Percentiles rank a stretch among this genome's conserved stretches.
These are phyloP conservation scores for Creontiades dilutus DNA, from an alignment of 2,888 invertebrate species.

Conservation along the genomic window DNA sequence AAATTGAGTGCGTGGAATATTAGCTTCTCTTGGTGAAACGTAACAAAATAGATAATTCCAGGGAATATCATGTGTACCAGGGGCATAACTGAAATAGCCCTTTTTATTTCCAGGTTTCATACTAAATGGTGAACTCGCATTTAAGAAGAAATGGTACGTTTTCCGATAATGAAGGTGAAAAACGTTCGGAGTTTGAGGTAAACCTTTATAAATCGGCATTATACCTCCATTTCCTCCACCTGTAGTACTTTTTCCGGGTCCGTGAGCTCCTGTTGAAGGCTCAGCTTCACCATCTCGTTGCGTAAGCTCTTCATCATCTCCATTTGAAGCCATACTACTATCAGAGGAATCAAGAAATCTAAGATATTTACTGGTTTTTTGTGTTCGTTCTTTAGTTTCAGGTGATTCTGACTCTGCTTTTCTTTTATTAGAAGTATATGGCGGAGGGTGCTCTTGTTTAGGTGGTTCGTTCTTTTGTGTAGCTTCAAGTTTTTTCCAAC, in stretches of 20 bases:
- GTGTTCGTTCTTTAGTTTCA: neutral
- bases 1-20: constrained; percentile 6
- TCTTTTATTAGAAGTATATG: neutral
- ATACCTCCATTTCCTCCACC: neutral
- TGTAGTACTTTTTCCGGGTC: neutral
- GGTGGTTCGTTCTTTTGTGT: no score
- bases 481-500: no score
- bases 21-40: constrained; percentile 27
- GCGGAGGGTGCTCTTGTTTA: neutral
- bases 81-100: no score
- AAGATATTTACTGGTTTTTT: neutral
- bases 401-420: neutral
- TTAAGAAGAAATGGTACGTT: constrained; percentile 1
- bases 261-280: no score
- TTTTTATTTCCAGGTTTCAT: no score
- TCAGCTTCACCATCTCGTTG: neutral
- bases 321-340: neutral
- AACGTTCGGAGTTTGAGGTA: neutral
- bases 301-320: neutral
- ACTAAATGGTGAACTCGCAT: neutral
- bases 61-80: constrained; percentile 43
- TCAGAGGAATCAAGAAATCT: neutral
- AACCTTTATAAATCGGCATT: neutral
- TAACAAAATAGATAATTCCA: constrained; percentile 63
- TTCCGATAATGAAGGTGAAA: neutral